Base-by-base conservation (phyloP, 64 coral and sea anemone genomes). In the Anthopleura sola region DNA sequence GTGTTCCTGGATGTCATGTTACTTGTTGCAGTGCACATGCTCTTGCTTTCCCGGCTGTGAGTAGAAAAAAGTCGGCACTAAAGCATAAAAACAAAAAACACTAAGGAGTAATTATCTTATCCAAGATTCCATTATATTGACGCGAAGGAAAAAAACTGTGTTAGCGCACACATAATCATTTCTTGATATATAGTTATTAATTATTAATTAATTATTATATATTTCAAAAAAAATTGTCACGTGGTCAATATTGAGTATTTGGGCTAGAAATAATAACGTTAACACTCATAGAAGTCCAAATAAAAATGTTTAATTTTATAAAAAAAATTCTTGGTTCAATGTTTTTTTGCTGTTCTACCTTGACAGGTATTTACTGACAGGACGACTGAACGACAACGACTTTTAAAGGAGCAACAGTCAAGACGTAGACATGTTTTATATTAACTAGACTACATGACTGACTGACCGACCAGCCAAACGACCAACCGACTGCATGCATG, bases 1-100 rank as follows among this genome's bases (percentile, higher is more conserved):
- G 82, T 38, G 31, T 83, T 83, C 82, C 82, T 51, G 82, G 82
- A 83, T 83, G 82, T 83, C 48, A 83, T 20, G 82, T 83, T 12
- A 56, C 48, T 11, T 83, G 82, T 20, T 83, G 82, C 18, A 83
- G 82, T 83, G 82, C 82, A 51, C 82, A 83, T 83, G 82, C 82
- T 38, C 50, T 83, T 54, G 82, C 82, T 11, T 83, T 83, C 38
- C 82, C 82, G 6, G 55, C 82, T 56, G 82, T 83, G 50, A 83
- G 82, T 83, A 83, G 55, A 79, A 79, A 79, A 37, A 79, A 47
- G 17, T 23, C 38, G 37, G 20, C 38, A 7, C 38, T 1, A 46
- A 38, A 79, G 14, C 76, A 79, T 23, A 79, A 28, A 7, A 71
- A 79, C 16, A 79, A 24, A 71, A 71, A 32, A 32, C 66, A 71